Percentiles rank a stretch among this genome's conserved stretches.
These are phyloP conservation scores for Todiramphus chloris DNA, from an alignment of 2,113 vertebrate species.

Conservation along the genomic window DNA sequence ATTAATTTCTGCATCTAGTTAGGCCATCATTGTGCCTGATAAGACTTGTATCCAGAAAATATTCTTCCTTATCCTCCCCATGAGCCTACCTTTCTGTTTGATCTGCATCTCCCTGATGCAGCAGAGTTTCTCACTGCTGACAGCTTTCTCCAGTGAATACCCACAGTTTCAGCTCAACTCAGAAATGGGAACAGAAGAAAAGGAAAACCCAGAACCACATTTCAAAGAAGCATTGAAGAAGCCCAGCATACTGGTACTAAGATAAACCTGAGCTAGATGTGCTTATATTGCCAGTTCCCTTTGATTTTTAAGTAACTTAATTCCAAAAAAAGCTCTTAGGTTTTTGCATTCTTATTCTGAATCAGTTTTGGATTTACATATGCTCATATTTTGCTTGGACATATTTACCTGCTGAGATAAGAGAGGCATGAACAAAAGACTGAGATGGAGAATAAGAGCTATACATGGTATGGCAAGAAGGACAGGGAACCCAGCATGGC, in stretches of 20 bases:
- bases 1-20: background rate
- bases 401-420: background rate
- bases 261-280: background rate
- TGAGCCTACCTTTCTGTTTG: background rate
- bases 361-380: background rate
- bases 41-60: background rate
- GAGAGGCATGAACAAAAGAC: background rate
- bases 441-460: background rate
- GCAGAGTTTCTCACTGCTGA: background rate
- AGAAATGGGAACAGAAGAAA: background rate
- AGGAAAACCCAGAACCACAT: background rate
- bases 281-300: background rate
- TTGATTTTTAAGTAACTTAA: background rate
- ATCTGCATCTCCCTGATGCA: background rate
- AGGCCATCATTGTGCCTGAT: background rate
- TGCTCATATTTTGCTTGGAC: background rate
- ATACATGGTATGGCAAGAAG: fast-evolving
- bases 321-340: background rate
- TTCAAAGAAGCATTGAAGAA: background rate
- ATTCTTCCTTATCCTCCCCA: background rate
- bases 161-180: background rate
- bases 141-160: background rate
- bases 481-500: background rate
- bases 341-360: background rate
- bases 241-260: background rate